Evolutionary conservation across 2,888 invertebrate species (phyloP), one percentile per base, ranked within the genome.

Genomic region (Drosophila borborema): DNA sequence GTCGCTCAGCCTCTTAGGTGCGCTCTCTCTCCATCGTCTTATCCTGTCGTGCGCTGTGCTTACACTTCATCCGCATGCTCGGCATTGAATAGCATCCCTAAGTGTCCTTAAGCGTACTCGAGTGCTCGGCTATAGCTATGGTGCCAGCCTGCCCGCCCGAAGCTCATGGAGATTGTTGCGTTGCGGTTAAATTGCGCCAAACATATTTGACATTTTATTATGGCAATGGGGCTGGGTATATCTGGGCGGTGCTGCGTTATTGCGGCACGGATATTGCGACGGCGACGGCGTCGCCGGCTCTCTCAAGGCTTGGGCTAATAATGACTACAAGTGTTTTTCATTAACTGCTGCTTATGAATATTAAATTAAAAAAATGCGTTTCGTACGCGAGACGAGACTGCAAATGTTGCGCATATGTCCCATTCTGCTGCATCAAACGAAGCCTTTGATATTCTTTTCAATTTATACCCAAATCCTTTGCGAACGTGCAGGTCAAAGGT

Each of bases 181-280:
- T 77, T 86, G 84, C 73, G 86, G 88, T 86, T 86, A 81, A 83
- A 86, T 82, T 88, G 86, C 89, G 86, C 80, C 86, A 86, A 86
- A 84, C 89, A 89, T 89, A 89, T 87, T 87, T 89, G 89, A 89
- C 86, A 87, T 87, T 87, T 86, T 89, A 89, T 87, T 88, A 86
- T 69, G 72, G 72, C 76, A 79, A 64, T 64, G 46, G 46, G 10
- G 34, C 41, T 16, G 16, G 23, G 23, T 3, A 18, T 16, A 6
- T 40, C 16, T 16, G 41, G 36, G 20, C 4, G 8, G 9, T 18
- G 2, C 16, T 41, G 10, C 38, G 18, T 64, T 51, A 74, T 64
- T 64, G 64, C 62, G 45, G 58, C 51, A 55, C 56, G 53, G 48
- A 64, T 72, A 76, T 72, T 75, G 71, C 58, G 48, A 34, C 55